These are phyloP conservation scores for Callaeas wilsoni DNA, from an alignment of 2,113 vertebrate genomes.

Conservation along the genomic window DNA sequence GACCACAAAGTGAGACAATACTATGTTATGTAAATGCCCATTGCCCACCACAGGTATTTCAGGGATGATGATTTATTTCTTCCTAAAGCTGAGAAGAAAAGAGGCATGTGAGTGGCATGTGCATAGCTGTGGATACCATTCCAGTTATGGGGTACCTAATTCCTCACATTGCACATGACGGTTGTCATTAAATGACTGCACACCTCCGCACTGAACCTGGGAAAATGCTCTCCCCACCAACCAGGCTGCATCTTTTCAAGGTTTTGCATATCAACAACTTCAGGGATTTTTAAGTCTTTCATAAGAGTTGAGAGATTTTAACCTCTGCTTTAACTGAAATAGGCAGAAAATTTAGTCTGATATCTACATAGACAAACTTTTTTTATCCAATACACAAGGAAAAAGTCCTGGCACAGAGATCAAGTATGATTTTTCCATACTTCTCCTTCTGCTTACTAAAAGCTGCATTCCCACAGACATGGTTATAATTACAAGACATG, in stretches of 20 bases:
- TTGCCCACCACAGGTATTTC: fast-evolving
- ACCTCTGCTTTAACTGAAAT: not conserved
- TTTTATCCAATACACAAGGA: not conserved
- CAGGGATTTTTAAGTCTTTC: not conserved
- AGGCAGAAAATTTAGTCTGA: not conserved
- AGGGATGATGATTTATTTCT: not conserved
- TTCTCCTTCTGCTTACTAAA: not conserved
- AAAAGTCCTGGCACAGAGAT: not conserved
- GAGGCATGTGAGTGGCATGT: not conserved
- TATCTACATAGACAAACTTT: not conserved
- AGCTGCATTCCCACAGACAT: not conserved
- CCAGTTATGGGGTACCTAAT: not conserved
- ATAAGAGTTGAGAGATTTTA: not conserved
- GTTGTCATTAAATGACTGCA: not conserved
- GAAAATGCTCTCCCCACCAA: not conserved
- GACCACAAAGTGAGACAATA: not conserved
- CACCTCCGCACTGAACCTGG: not conserved
- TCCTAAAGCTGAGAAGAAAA: not conserved
- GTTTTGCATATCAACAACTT: not conserved
- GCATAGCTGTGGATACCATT: not conserved
- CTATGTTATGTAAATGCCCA: not conserved
- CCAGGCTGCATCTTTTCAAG: not conserved
- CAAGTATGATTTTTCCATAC: not conserved
- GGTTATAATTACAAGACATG: not conserved
- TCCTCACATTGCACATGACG: fast-evolving